phyloP scores from a whole-genome alignment of 2,113 vertebrate genomes.

The Lethenteron camtschaticum region DNA sequence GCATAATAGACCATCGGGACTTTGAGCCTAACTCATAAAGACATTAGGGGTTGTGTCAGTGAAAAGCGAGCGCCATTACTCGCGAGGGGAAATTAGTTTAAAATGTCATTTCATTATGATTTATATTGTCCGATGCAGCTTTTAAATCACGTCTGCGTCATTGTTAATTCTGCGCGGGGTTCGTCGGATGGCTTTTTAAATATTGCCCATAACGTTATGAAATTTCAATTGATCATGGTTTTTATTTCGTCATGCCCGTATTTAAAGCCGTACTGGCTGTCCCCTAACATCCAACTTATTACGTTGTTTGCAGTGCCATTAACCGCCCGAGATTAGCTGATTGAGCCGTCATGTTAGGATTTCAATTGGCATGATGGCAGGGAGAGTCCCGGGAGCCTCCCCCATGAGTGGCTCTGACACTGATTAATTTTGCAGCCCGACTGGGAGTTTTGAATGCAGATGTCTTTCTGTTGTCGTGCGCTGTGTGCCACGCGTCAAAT shows the following conservation, averaged over 20 bases:
- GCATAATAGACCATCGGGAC: constrained; percentile 3
- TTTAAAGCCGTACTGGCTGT: too few species aligned
- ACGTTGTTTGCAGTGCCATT: too few species aligned
- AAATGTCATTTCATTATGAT: constrained; percentile 6
- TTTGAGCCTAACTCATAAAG: neutral
- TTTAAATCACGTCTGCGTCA: constrained; percentile 4
- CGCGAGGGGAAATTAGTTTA: constrained; percentile 4
- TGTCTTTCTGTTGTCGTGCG: too few species aligned
- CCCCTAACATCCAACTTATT: too few species aligned
- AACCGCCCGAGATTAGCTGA: too few species aligned
- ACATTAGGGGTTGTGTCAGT: neutral
- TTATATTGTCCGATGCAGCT: constrained; percentile 1
- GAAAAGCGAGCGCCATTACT: neutral
- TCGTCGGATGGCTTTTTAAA: neutral
- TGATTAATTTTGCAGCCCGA: too few species aligned
- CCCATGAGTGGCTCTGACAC: too few species aligned
- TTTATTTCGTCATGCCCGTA: neutral
- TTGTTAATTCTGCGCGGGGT: constrained; percentile 3
- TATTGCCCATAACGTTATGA: constrained; percentile 5
- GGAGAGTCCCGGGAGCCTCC: too few species aligned
- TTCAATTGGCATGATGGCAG: too few species aligned
- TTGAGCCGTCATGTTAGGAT: too few species aligned
- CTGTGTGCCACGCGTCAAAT: too few species aligned
- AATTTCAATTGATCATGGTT: constrained; percentile 3
- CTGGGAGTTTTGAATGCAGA: too few species aligned